Base-by-base conservation (phyloP, 2,113 vertebrate species). In the Hippocampus guttulatus region DNA sequence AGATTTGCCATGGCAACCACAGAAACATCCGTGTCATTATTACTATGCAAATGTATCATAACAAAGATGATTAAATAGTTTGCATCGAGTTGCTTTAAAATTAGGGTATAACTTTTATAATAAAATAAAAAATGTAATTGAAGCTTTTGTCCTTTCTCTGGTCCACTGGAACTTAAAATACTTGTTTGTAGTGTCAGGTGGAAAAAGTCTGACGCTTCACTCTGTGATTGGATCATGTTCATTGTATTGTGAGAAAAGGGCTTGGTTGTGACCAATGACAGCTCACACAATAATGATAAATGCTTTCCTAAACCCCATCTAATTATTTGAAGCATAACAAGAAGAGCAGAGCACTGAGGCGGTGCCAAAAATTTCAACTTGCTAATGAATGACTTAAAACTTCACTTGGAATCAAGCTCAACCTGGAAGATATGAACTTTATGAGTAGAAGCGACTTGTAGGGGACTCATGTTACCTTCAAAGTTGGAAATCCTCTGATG, bases 401-500 rank as follows among this genome's bases (percentile, higher is more conserved):
- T 27, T 14, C 1, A 23, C 20, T 8, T n/a, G 7, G 52, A 58
- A 57, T 27, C 21, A 55, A n/a, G 3, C 10, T 15, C 3, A 58
- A 14, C n/a, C 54, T 4, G n/a, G 11, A 27, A 61, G 10, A 20
- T 62, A 18, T 6, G 23, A 12, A 61, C 27, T 18, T 61, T 8
- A 61, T 2, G 18, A 25, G 23, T 4, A 27, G 3, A 15, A 33
- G 27, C 6, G 16, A 30, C 27, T 61, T 61, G 58, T 20, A 61
- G 58, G 27, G 27, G 14, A 61, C 58, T 25, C 25, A 33, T 25
- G 30, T 8, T 83, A 88, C 93, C 92, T 89, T 92, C 20, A 94
- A 15, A 0, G 90, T 84, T 1, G 93, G 93, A 69, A 85, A 94
- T 3, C 86, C 85, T 11, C 2, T 78, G 70, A 94, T 75, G n/a